Conservation (phyloP, 2,888 invertebrate genomes). For the Electrophaes corylata region DNA sequence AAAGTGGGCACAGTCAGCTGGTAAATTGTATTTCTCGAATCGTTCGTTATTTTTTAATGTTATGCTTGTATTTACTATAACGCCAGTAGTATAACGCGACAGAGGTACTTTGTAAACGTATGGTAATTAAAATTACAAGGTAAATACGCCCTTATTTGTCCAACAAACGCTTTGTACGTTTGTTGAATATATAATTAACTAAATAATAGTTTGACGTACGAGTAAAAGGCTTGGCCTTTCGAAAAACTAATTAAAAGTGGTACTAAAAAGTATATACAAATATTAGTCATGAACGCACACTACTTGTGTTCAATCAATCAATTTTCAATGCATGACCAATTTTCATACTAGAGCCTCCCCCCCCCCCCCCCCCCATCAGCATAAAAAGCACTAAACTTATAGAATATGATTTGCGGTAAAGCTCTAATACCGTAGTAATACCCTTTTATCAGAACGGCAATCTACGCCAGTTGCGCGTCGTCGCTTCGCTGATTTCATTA, state of each 20-base stretch:
- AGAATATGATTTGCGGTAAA: slow-evolving; percentile 28
- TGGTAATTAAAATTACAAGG: slow-evolving; percentile 53
- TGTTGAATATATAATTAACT: slow-evolving; percentile 56
- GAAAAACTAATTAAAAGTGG: slow-evolving; percentile 16
- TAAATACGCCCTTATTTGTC: slow-evolving; percentile 46
- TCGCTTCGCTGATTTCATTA: slow-evolving; percentile 33
- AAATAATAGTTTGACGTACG: slow-evolving; percentile 40
- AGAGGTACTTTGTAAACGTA: slow-evolving; percentile 36
- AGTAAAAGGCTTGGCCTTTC: slow-evolving; percentile 35
- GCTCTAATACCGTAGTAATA: not conserved
- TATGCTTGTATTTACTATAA: not conserved
- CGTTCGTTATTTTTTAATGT: not conserved
- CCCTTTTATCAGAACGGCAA: slow-evolving; percentile 29
- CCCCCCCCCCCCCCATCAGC: not conserved
- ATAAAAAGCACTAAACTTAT: slow-evolving; percentile 12
- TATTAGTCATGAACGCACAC: no score
- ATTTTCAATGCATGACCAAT: no score
- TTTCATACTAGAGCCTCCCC: no score
- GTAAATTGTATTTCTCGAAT: no score
- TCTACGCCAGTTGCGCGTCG: slow-evolving; percentile 30
- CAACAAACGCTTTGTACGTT: slow-evolving; percentile 35
- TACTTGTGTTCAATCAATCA: no score
- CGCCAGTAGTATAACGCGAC: no score
- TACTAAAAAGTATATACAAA: no score
- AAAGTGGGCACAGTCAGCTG: no score